phyloP scores from a whole-genome alignment of 1,140 invertebrate species.

The Mizuhopecten yessoensis region DNA sequence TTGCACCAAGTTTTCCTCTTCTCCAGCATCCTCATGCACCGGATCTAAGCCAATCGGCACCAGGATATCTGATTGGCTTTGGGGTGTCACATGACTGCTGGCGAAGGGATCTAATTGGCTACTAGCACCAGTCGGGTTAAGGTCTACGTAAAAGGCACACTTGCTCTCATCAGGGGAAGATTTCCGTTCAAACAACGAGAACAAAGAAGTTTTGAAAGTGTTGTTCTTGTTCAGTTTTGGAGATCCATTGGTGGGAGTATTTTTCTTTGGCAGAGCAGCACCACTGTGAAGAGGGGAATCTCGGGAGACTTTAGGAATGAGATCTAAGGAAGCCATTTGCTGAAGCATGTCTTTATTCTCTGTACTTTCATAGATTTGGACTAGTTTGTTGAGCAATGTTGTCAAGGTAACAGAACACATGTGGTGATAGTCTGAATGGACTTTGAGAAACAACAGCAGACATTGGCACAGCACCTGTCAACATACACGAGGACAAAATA shows the following conservation, averaged over 20 bases:
- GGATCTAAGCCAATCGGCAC: constrained; percentile 68
- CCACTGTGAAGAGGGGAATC: constrained; percentile 56
- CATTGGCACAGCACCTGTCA: constrained; percentile 73
- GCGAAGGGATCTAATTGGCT: constrained; percentile 41
- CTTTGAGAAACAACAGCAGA: constrained; percentile 73
- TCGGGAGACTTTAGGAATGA: constrained; percentile 63
- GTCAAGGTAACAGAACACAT: constrained; percentile 73
- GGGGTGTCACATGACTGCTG: constrained; percentile 17
- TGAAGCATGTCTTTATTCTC: constrained; percentile 65
- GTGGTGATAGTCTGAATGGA: constrained; percentile 77
- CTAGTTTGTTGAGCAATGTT: constrained; percentile 70
- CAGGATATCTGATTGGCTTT: constrained; percentile 64
- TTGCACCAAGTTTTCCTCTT: constrained; percentile 42
- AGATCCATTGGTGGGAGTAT: constrained; percentile 61
- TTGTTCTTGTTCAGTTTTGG: constrained; percentile 66
- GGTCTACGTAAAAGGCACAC: constrained; percentile 77
- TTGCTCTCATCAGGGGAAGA: constrained; percentile 70
- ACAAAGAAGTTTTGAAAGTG: constrained; percentile 69
- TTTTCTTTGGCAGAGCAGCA: constrained; percentile 58
- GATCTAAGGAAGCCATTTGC: constrained; percentile 64
- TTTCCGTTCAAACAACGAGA: constrained; percentile 78
- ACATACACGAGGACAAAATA: no score
- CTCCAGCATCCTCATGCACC: constrained; percentile 54
- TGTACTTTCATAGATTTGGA: constrained; percentile 62
- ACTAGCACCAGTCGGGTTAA: constrained; percentile 54